Base-by-base conservation (phyloP, 37 sponge, comb jelly and placozoan genomes). In the Tethya wilhelma region DNA sequence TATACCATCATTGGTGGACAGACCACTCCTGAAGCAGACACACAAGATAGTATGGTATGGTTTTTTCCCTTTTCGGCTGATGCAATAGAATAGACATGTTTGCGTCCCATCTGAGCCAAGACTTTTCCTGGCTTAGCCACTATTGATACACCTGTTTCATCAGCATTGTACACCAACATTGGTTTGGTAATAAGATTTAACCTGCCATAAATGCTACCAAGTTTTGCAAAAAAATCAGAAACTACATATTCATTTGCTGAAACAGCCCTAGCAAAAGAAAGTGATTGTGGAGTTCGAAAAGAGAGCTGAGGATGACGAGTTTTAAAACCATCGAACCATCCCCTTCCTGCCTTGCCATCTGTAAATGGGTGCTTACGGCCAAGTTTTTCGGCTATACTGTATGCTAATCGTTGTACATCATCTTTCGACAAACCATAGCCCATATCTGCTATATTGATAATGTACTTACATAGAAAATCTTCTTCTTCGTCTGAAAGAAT, bases 401-500 rank as follows among this genome's bases (percentile, higher is more conserved):
- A 84, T 67, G 59, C 77, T 40, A 76, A 6, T 38, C 59, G 23
- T 73, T 71, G 38, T 7, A 85, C 71, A 31, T 46, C 59, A n/a
- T 85, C 86, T 5, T 64, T 38, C 0, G 71, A 44, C 41, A 85
- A 34, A 4, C 86, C 49, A 39, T 33, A 78, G 42, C 86, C 86
- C 78, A 69, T 70, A 37, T 85, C 71, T 36, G 86, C 44, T 66
- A 85, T 85, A 9, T 85, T 19, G 14, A 78, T 55, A 1, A 75
- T 0, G 31, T 75, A 84, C 12, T 4, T 0, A 22, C 4, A 38
- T 28, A 75, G 37, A 23, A 5, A 49, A 17, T 84, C 77, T 56
- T 84, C 85, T 34, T 80, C 81, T 31, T 69, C 78, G n/a, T 78
- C 41, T 7, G 85, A 68, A 7, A 84, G 69, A 6, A 84, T 42